A percentile compares a stretch with the other conserved stretches of the same genome.
Conservation (phyloP, 2,888 invertebrate genomes). For the Bellardia pandia region DNA sequence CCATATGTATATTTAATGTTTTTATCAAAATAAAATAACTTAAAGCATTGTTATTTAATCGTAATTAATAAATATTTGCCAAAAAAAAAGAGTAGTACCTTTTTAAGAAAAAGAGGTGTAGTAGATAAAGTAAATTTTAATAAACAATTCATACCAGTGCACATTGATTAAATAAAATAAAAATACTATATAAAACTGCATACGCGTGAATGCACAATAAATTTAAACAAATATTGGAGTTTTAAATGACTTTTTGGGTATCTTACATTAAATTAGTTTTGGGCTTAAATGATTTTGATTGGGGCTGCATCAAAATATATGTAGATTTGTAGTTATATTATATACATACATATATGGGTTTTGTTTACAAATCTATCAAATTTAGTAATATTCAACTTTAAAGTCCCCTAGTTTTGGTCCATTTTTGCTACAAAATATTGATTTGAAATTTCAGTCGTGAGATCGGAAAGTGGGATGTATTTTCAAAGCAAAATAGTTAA, state of each 20-base stretch:
- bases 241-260: neutral
- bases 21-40: conserved; percentile 6
- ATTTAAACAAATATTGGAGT: neutral
- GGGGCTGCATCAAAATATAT: too few relatives aligned
- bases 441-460: too few relatives aligned
- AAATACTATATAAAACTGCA: neutral
- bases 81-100: neutral
- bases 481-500: too few relatives aligned
- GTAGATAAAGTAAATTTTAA: conserved; percentile 16
- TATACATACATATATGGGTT: too few relatives aligned
- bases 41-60: conserved; percentile 27
- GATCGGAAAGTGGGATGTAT: too few relatives aligned
- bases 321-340: too few relatives aligned
- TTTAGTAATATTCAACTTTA: too few relatives aligned
- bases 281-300: too few relatives aligned
- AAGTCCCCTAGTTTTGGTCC: too few relatives aligned
- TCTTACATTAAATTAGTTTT: neutral
- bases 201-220: neutral
- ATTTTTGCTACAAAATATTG: too few relatives aligned
- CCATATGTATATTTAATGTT: neutral
- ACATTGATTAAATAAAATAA: neutral
- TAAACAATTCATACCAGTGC: neutral
- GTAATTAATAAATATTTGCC: conserved; percentile 10
- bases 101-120: neutral
- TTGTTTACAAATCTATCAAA: too few relatives aligned